Base-by-base conservation (phyloP, 23 tunicate genomes). In the Clavelina lepadiformis region DNA sequence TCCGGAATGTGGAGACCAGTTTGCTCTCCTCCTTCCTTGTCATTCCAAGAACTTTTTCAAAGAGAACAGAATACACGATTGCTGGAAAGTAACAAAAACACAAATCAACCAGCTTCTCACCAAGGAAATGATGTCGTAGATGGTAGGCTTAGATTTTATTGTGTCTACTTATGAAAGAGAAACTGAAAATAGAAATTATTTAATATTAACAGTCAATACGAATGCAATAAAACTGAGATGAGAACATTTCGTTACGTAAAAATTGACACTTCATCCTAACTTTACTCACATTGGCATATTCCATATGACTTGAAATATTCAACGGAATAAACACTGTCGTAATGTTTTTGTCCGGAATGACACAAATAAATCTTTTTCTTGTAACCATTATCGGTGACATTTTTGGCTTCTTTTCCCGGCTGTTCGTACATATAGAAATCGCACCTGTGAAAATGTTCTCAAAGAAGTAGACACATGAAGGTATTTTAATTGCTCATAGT, bases 301-400 rank as follows among this genome's bases (percentile, higher is more conserved):
- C 77, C 89, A 82, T 31, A 65, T 1, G 64, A 55, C 13, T 67
- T 30, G 28, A 82, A 82, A 33, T 82, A 82, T 23, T 38, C 19
- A 13, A 24, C 33, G 1, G 89, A 67, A 46, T 65, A 82, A 2
- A 82, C 89, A 55, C 61, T 23, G 44, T 82, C 89, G 58, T 82
- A 82, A 65, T 82, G 89, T 38, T 82, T 69, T 29, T 65, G 80
- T 7, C 80, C 89, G 5, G 80, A 72, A 25, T 82, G 79, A 46
- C 89, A 82, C 7, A 82, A 52, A 64, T 47, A 26, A 1, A 82
- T 38, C 46, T 36, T 54, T n/a, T 56, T 38, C n/a, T 66, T 50
- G 57, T 15, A 72, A 47, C 32, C 60, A 56, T 82, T 82, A 46
- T 69, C 80, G 31, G 89, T 82, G 25, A 73, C 80, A 82, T 82